Evolutionary conservation across 1,140 invertebrate species (phyloP).

Genomic region (Drosophila grimshawi): DNA sequence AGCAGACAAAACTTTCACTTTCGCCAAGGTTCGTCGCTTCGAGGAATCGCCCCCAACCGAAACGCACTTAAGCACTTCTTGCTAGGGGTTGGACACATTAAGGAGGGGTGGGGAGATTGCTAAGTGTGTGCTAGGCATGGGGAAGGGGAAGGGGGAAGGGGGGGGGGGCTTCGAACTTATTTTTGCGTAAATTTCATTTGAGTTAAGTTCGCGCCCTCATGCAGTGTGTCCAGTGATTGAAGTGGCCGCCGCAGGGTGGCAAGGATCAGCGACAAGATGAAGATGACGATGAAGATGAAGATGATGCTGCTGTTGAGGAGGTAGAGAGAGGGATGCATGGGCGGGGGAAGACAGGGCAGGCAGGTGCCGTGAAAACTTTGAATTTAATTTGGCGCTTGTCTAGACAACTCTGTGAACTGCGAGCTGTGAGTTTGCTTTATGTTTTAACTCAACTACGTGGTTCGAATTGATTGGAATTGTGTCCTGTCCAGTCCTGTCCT

Average conservation of each 20-base stretch:
- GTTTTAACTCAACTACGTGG: conserved; percentile 50
- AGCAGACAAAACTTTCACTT: conserved; percentile 60
- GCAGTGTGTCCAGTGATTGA: conserved; percentile 37
- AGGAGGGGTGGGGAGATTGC: too few species aligned
- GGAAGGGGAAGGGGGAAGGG: neutral
- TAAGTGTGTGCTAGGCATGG: neutral
- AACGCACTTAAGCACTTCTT: conserved; percentile 11
- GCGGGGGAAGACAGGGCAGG: neutral
- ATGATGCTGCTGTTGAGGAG: neutral
- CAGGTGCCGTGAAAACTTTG: conserved; percentile 56
- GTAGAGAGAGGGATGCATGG: neutral
- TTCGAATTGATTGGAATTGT: conserved; percentile 62
- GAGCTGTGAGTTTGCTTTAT: conserved; percentile 30
- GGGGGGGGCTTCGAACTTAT: conserved; percentile 21
- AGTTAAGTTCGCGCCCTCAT: conserved; percentile 33
- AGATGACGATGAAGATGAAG: neutral
- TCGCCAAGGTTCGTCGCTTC: conserved; percentile 10
- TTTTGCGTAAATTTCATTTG: conserved; percentile 50
- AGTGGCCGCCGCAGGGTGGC: conserved; percentile 29
- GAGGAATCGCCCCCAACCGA: neutral
- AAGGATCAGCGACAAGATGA: conserved; percentile 13
- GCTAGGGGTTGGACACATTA: neutral
- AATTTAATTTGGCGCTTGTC: conserved; percentile 70
- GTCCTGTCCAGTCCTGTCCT: neutral
- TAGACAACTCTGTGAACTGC: conserved; percentile 50